A percentile compares a stretch with the other conserved stretches of the same genome.
Evolutionary conservation across 2,888 invertebrate genomes (phyloP).

Genomic region (Gisinianus flammeolus): DNA sequence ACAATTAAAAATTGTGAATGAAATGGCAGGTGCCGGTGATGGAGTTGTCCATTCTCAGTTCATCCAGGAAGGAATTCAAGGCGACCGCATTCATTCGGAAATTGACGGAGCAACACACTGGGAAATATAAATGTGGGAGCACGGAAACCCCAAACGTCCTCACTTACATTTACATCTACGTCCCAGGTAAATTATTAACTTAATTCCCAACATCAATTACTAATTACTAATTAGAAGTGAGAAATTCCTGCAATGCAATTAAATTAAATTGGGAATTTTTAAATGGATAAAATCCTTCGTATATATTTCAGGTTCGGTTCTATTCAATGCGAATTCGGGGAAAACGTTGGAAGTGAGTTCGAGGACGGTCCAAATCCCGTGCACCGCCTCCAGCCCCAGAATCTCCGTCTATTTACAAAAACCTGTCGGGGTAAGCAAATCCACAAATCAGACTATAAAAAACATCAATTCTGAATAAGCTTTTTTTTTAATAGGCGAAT

Average conservation of each 20-base stretch:
- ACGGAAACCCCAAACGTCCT: constrained; percentile 43
- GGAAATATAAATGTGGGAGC: constrained; percentile 53
- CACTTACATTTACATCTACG: constrained; percentile 53
- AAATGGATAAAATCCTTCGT: not conserved
- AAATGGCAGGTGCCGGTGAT: constrained; percentile 45
- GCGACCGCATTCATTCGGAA: constrained; percentile 48
- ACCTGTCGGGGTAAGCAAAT: constrained; percentile 44
- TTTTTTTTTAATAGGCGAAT: not conserved
- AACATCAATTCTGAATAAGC: too few relatives aligned
- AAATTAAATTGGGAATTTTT: not conserved
- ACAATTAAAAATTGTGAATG: not conserved
- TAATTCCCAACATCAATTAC: not conserved
- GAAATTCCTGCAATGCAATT: not conserved
- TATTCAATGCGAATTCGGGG: constrained; percentile 50
- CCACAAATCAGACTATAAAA: too few relatives aligned
- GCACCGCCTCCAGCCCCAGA: constrained; percentile 53
- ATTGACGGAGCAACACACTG: constrained; percentile 55
- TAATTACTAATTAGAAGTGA: not conserved
- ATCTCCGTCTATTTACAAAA: constrained; percentile 51
- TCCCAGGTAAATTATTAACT: constrained; percentile 49
- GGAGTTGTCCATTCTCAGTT: constrained; percentile 42
- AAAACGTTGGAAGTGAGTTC: constrained; percentile 48
- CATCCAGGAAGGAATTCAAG: constrained; percentile 39
- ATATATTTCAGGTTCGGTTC: constrained; percentile 46
- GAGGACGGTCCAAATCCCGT: constrained; percentile 52